phyloP scores from a whole-genome alignment of 2,797 vertebrate genomes.

The Bufotes viridis region DNA sequence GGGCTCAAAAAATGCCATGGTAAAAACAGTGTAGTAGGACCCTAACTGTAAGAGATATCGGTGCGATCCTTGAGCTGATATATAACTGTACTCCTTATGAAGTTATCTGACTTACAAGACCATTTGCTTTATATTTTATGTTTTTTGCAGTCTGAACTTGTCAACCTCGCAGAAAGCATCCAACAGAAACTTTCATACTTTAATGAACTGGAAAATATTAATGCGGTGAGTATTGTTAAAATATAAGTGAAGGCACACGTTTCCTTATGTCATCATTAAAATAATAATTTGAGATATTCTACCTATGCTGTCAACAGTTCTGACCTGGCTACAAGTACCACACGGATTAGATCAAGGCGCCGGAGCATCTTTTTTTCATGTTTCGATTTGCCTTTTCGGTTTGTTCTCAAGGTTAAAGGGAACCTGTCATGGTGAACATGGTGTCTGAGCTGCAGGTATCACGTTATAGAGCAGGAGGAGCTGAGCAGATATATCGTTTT shows the following conservation, averaged over 20 bases:
- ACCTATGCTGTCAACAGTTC: background rate
- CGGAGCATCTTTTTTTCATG: too few species aligned
- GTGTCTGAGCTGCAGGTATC: too few species aligned
- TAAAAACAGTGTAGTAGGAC: background rate
- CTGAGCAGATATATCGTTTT: too few species aligned
- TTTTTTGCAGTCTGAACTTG: conserved; percentile 86
- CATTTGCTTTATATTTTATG: conserved; percentile 45
- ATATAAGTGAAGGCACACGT: too few species aligned
- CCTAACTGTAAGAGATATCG: background rate
- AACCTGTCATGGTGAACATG: too few species aligned
- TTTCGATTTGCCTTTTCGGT: too few species aligned
- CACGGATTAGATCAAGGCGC: background rate
- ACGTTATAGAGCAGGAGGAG: too few species aligned
- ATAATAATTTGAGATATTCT: too few species aligned
- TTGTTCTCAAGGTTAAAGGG: too few species aligned
- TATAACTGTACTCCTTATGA: background rate
- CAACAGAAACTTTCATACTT: conserved; percentile 98
- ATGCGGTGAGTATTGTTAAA: conserved; percentile 81
- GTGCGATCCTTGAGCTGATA: background rate
- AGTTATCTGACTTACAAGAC: background rate
- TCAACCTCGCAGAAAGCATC: conserved; percentile 93
- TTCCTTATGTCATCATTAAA: too few species aligned
- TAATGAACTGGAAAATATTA: conserved; percentile 95
- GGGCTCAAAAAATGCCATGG: too few species aligned
- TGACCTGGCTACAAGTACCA: background rate